Evolutionary conservation across 2,113 vertebrate genomes (phyloP), one percentile per base, ranked within the genome.

Genomic region (Gobio gobio): DNA sequence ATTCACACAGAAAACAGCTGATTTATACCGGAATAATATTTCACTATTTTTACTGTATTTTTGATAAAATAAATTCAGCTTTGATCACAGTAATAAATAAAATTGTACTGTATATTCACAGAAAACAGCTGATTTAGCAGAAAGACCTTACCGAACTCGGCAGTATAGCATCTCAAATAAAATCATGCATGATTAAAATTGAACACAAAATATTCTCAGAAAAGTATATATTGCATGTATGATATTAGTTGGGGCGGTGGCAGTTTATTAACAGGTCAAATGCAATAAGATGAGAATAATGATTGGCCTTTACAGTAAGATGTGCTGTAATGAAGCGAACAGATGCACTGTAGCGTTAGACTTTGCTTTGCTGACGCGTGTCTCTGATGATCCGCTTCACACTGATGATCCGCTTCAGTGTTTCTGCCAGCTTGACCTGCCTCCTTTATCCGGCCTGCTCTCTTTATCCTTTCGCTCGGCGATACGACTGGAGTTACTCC

Each of bases 371-470:
- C n/a, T 51, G 47, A 51, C 47, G 51, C 45, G 29, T 24, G 14
- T 43, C 13, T 59, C 54, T 40, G 56, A 61, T 26, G 36, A 61
- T 59, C 56, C 36, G 2, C 20, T 61, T 78, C 49, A 54, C 49
- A 58, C 58, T 64, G 58, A 26, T 85, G 63, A 68, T 66, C 84
- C 49, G 49, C 7, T 9, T 29, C 13, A 76, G 36, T n/a, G 26
- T 77, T 76, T 63, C 56, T 74, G 5, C 47, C 45, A 49, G 58
- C 64, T 36, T 45, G 84, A 73, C 63, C 81, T 49, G 36, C 40
- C 63, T 29, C 20, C 75, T 85, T 85, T 85, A 85, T 76, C 74
- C 79, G 6, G 45, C 63, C 63, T 66, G 63, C 83, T 68, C 59
- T 63, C 59, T 68, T 77, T 79, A 83, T 81, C 70, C 83, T 61